Percentiles rank a stretch among this genome's conserved stretches.
Conservation (phyloP, 92 coral and sea anemone genomes). For the Desmophyllum pertusum region DNA sequence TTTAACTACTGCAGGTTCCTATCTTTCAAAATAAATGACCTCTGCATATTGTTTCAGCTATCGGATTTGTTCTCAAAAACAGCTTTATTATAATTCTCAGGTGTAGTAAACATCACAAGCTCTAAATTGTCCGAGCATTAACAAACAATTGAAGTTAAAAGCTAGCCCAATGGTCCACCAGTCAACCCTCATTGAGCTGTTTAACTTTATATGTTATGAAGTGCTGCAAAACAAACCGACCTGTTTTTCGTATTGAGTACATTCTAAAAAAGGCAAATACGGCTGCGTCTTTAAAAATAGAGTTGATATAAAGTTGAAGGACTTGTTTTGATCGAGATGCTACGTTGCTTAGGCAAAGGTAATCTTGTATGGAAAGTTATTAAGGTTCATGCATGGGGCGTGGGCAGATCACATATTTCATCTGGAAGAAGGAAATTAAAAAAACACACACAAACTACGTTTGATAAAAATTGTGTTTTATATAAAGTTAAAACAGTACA, state of each 20-base stretch:
- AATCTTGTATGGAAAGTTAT: not conserved
- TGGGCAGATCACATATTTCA: not conserved
- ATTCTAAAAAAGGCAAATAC: not conserved
- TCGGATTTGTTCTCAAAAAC: conserved; percentile 13
- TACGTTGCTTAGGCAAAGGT: conserved; percentile 27
- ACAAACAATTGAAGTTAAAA: conserved; percentile 5
- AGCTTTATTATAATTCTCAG: conserved; percentile 46
- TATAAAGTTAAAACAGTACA: not conserved
- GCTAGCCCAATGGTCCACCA: not conserved
- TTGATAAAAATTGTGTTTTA: not conserved
- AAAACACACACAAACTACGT: not conserved
- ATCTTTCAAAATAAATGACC: not conserved
- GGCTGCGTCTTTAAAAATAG: not conserved
- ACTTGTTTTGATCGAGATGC: not conserved
- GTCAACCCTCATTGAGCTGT: conserved; percentile 10
- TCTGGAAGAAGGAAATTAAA: not conserved
- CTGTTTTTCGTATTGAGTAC: not conserved
- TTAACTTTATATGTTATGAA: not conserved
- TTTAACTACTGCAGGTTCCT: not conserved
- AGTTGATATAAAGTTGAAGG: not conserved
- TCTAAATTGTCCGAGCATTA: not conserved
- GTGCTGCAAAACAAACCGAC: not conserved
- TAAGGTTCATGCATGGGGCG: not conserved
- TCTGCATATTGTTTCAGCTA: not conserved
- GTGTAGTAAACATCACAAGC: conserved; percentile 22